Evolutionary conservation across 2,888 invertebrate species (phyloP).

Genomic region (Lapara coniferarum): DNA sequence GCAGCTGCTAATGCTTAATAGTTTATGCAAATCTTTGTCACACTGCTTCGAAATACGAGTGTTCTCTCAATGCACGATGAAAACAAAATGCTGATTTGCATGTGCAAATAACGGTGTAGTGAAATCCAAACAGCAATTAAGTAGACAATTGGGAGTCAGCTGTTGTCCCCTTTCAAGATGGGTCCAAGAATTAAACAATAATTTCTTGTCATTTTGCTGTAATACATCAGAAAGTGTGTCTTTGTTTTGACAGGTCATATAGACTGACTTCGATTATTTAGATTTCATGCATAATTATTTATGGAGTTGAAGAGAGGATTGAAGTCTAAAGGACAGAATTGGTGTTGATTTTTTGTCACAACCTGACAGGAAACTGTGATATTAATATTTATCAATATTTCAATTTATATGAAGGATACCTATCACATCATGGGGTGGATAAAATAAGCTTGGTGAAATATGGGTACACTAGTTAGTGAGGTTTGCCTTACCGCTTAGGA

Average conservation of each 20-base stretch:
- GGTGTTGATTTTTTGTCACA: no score
- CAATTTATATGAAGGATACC: no score
- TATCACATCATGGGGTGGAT: no score
- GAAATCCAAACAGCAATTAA: conserved; percentile 80
- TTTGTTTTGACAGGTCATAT: conserved; percentile 4
- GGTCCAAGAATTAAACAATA: conserved; percentile 74
- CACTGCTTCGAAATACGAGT: conserved; percentile 48
- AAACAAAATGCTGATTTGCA: conserved; percentile 82
- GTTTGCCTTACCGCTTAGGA: no score
- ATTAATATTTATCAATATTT: no score
- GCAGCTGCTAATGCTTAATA: conserved; percentile 76
- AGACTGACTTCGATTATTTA: no score
- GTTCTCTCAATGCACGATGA: conserved; percentile 53
- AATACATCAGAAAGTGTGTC: conserved; percentile 14
- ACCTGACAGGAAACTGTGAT: no score
- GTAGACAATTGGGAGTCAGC: conserved; percentile 74
- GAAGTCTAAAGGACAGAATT: no score
- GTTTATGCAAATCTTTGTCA: conserved; percentile 76
- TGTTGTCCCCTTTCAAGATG: conserved; percentile 44
- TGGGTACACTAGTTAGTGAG: no score
- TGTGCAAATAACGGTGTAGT: conserved; percentile 80
- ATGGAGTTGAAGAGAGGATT: neutral
- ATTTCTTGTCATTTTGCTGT: conserved; percentile 55
- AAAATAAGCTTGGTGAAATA: no score
- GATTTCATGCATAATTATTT: no score